These are phyloP conservation scores for Thera britannica DNA, from an alignment of 2,888 invertebrate species.

Conservation along the genomic window DNA sequence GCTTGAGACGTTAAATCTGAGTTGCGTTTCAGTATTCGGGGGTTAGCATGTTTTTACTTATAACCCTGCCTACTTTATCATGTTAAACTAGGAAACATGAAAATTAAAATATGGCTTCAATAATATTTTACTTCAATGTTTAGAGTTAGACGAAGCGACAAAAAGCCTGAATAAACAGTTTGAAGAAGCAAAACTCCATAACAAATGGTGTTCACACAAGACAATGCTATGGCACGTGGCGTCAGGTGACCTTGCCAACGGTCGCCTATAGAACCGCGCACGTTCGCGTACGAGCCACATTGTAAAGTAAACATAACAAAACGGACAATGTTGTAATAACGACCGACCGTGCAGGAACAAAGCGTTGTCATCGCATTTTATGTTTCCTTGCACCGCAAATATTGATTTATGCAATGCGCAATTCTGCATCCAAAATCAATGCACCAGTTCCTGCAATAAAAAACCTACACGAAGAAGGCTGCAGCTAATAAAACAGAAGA, in stretches of 20 bases:
- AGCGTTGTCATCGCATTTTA: slow-evolving; percentile 51
- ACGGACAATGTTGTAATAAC: slow-evolving; percentile 53
- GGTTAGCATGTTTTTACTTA: slow-evolving; percentile 11
- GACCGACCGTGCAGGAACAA: slow-evolving; percentile 52
- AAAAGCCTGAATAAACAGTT: slow-evolving; percentile 8
- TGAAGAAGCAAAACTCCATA: slow-evolving; percentile 35
- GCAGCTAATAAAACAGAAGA: slow-evolving; percentile 10
- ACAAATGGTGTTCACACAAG: slow-evolving; percentile 48
- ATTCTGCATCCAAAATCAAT: slow-evolving; percentile 5
- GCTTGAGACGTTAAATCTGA: no score
- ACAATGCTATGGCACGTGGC: slow-evolving; percentile 64
- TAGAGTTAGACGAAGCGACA: no score
- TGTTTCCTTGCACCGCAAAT: slow-evolving; percentile 29
- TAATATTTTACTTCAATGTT: not conserved
- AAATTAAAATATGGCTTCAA: not conserved
- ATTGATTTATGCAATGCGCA: slow-evolving; percentile 33
- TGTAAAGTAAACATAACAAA: slow-evolving; percentile 55
- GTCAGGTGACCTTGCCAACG: slow-evolving; percentile 66
- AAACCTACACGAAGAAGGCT: not conserved
- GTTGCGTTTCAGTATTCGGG: no score
- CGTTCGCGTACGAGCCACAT: slow-evolving; percentile 50
- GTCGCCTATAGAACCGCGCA: slow-evolving; percentile 51
- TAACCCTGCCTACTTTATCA: not conserved
- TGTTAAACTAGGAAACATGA: not conserved
- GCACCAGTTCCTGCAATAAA: slow-evolving; percentile 6